phyloP scores from a whole-genome alignment of 2,113 vertebrate species.

The Pachyramphus minor region DNA sequence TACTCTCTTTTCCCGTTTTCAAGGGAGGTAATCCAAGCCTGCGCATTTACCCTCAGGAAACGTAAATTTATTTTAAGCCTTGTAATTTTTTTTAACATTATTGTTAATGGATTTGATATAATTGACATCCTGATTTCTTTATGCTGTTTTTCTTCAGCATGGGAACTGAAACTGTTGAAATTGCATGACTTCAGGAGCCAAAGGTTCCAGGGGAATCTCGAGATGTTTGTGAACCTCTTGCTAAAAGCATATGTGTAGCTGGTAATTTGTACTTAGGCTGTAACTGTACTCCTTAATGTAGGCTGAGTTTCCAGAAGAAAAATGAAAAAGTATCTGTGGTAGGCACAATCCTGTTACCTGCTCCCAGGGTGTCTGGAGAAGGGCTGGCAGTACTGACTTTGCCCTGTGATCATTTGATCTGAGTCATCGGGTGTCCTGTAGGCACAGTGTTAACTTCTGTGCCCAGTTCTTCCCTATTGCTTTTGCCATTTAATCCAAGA shows the following conservation, averaged over 20 bases:
- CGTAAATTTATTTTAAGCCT: neutral
- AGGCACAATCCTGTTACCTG: neutral
- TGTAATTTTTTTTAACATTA: neutral
- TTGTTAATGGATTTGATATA: neutral
- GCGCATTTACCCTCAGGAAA: neutral
- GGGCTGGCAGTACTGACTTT: neutral
- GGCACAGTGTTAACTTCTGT: fast-evolving
- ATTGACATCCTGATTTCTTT: neutral
- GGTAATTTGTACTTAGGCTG: neutral
- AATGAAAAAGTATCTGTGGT: neutral
- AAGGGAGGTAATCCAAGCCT: neutral
- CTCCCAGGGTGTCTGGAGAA: neutral
- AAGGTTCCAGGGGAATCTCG: neutral
- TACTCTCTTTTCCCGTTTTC: neutral
- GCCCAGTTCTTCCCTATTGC: neutral
- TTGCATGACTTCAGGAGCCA: neutral
- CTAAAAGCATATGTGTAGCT: fast-evolving
- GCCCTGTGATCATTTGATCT: neutral
- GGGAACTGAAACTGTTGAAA: neutral
- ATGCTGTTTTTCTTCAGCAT: neutral
- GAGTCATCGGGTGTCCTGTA: neutral
- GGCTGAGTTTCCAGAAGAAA: neutral
- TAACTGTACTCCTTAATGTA: neutral
- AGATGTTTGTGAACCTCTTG: neutral
- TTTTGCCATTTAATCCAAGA: neutral